These are phyloP conservation scores for Morone saxatilis DNA, from an alignment of 2,113 vertebrate species.

Conservation along the genomic window DNA sequence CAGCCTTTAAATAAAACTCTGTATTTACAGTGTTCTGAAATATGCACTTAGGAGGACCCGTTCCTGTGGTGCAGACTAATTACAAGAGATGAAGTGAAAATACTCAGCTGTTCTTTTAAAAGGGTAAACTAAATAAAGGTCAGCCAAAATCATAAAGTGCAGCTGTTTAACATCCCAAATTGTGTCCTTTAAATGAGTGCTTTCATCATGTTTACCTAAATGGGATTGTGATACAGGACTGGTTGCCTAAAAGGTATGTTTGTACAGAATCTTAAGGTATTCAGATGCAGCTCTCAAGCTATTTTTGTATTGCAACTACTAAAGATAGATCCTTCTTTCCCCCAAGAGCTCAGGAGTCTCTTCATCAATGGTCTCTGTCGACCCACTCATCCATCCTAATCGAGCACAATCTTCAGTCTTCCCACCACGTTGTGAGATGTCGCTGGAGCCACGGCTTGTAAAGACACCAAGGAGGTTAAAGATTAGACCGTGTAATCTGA, in stretches of 20 bases:
- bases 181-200: background rate
- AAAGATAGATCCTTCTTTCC: no score
- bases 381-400: background rate
- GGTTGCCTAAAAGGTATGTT: no score
- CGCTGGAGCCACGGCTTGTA: background rate
- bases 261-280: no score
- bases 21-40: background rate
- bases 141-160: background rate
- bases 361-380: background rate
- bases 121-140: background rate
- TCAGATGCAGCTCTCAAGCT: no score
- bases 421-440: background rate
- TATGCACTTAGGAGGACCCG: background rate
- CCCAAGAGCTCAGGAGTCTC: background rate
- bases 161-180: background rate
- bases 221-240: no score
- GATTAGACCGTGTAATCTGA: background rate
- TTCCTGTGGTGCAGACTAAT: background rate
- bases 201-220: no score
- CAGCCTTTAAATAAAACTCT: background rate
- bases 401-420: no score
- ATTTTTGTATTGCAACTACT: no score
- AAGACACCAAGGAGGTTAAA: background rate
- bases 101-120: background rate
- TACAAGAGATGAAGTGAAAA: constrained; percentile 1